phyloP scores from a whole-genome alignment of 2,888 invertebrate species.

The Pilophorus perplexus region DNA sequence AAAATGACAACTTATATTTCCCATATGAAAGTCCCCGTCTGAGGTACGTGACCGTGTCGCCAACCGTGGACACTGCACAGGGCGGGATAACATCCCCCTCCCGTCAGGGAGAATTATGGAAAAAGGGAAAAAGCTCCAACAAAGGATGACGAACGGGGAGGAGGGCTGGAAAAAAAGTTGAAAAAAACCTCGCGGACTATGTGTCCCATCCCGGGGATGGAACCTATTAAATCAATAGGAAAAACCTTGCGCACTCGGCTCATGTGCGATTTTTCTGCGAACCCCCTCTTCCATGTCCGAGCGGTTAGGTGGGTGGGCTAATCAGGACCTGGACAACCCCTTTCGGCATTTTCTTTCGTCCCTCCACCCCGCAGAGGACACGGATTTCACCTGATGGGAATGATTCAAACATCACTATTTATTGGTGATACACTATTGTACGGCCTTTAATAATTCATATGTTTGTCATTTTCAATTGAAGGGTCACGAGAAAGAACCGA shows the following conservation, averaged over 20 bases:
- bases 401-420: too few relatives aligned
- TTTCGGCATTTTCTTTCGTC: not conserved
- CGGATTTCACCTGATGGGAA: too few relatives aligned
- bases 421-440: too few relatives aligned
- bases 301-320: slow-evolving; percentile 24
- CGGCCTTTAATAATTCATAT: too few relatives aligned
- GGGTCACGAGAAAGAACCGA: too few relatives aligned
- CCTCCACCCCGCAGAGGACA: too few relatives aligned
- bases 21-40: too few relatives aligned
- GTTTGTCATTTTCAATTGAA: too few relatives aligned
- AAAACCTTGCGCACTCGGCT: slow-evolving; percentile 41
- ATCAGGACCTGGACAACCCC: slow-evolving; percentile 35
- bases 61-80: too few relatives aligned
- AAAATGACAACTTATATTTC: too few relatives aligned
- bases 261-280: slow-evolving; percentile 36
- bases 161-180: not conserved
- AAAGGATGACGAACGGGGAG: not conserved
- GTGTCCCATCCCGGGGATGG: slow-evolving; percentile 36
- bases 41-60: too few relatives aligned
- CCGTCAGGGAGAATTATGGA: slow-evolving; percentile 8
- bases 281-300: slow-evolving; percentile 7
- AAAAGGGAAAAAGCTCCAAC: not conserved
- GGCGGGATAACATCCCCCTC: too few relatives aligned
- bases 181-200: slow-evolving; percentile 25
- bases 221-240: slow-evolving; percentile 41